These are phyloP conservation scores for Anableps anableps DNA, from an alignment of 2,797 vertebrate species.

Conservation along the genomic window DNA sequence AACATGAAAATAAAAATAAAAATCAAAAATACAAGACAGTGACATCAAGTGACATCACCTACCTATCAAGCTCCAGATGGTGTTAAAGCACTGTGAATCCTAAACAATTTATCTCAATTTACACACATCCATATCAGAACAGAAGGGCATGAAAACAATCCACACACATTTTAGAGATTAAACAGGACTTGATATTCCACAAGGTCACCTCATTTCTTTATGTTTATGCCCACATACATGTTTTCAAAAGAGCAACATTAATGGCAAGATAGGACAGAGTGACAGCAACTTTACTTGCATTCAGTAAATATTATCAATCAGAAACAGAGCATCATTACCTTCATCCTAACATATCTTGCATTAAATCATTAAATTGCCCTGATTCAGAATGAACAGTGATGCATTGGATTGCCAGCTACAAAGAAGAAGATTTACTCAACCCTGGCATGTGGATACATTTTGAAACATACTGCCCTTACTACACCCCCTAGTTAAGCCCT, in stretches of 20 bases:
- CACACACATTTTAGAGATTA: neutral
- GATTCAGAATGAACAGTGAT: neutral
- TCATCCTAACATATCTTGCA: neutral
- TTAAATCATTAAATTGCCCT: neutral
- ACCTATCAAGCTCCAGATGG: too few relatives aligned
- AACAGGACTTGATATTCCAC: neutral
- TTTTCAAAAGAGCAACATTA: neutral
- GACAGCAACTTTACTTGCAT: neutral
- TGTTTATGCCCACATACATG: neutral
- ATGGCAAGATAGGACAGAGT: neutral
- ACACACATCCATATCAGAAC: too few relatives aligned
- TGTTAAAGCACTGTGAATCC: too few relatives aligned
- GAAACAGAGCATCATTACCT: neutral
- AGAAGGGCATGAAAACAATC: too few relatives aligned
- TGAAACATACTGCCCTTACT: neutral
- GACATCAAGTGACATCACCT: too few relatives aligned
- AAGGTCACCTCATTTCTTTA: neutral
- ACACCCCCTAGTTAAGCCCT: slow-evolving; percentile 8
- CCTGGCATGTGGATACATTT: neutral
- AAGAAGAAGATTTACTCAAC: neutral
- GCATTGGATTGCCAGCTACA: neutral
- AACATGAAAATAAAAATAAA: too few relatives aligned
- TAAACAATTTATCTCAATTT: too few relatives aligned
- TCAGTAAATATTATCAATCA: neutral
- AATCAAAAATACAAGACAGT: too few relatives aligned